Base-by-base conservation (phyloP, 1,140 invertebrate genomes). In the Scylla paramamosain region DNA sequence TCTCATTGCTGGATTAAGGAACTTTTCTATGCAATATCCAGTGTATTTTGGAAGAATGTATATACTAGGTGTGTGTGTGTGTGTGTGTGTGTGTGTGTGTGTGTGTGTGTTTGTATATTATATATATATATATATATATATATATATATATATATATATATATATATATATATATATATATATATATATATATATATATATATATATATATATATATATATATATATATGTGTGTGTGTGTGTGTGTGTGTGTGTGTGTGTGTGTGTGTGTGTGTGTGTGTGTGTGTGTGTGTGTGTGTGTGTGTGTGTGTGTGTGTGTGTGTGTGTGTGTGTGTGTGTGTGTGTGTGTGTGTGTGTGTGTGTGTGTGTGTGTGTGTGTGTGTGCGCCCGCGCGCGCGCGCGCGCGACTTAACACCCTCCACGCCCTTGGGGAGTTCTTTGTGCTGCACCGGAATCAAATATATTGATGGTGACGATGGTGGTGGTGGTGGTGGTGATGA, bases 171-270 rank as follows among this genome's bases (percentile, higher is more conserved):
- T 59, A 77, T 91, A 77, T 59, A 77, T 91, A 28, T 88, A 77
- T 91, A 12, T 91, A 77, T 91, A 14, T 77, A 28, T 29, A 91
- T 28, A 77, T 91, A 28, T 91, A 77, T 91, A 14, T 59, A 77
- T 91, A 77, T 59, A 77, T 91, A 91, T 91, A 59, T 91, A 91
- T 91, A 91, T 14, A 91, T 59, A 91, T 67, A 77, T 91, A 77
- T 77, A 91, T 52, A 7, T 59, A 91, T 91, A 91, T 39, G 39
- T 39, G 39, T 93, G 31, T 93, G 31, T 86, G 8, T 87, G 32
- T 86, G 31, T 31, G 39, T 39, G 39, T 39, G 39, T 39, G 39
- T 39, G 39, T 39, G 39, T 39, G 39, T 39, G 39, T 39, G 39
- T 39, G 39, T 39, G 39, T 93, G 31, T 93, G 31, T 86, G 8